These are phyloP conservation scores for Stercorarius parasiticus DNA, from an alignment of 2,113 vertebrate species.

Conservation along the genomic window DNA sequence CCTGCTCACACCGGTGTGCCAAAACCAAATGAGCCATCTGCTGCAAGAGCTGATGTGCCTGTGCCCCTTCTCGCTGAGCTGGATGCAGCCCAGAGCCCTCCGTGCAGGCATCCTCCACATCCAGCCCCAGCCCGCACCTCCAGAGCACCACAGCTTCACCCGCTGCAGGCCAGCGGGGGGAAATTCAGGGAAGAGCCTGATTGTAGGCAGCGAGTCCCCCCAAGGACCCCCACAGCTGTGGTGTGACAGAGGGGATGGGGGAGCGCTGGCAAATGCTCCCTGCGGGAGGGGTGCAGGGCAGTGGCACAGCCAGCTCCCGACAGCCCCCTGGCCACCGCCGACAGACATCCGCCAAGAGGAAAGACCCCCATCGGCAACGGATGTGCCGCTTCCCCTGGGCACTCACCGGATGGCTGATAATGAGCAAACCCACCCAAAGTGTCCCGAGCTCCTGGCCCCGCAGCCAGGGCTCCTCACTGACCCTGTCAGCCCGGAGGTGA, in stretches of 20 bases:
- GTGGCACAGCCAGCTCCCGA: not conserved
- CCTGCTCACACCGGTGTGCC: too few species aligned
- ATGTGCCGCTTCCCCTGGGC: not conserved
- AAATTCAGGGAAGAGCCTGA: not conserved
- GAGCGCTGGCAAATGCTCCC: rapidly evolving
- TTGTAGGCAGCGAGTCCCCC: not conserved
- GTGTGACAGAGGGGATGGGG: not conserved
- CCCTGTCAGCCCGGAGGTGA: not conserved
- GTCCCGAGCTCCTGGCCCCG: not conserved
- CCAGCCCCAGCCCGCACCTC: not conserved
- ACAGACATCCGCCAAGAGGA: not conserved
- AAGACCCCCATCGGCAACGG: not conserved
- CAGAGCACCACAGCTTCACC: not conserved
- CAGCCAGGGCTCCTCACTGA: not conserved
- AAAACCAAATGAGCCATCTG: rapidly evolving
- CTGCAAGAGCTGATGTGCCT: rapidly evolving
- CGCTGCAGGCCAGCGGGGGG: rapidly evolving
- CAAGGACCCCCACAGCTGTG: rapidly evolving
- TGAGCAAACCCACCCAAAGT: not conserved
- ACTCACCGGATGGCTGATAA: not conserved
- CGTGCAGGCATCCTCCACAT: rapidly evolving
- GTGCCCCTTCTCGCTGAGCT: not conserved
- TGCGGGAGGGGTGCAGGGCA: not conserved
- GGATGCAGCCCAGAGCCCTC: not conserved
- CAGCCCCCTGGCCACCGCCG: rapidly evolving